phyloP scores from a whole-genome alignment of 2,113 vertebrate species.

The Tympanuchus pallidicinctus region DNA sequence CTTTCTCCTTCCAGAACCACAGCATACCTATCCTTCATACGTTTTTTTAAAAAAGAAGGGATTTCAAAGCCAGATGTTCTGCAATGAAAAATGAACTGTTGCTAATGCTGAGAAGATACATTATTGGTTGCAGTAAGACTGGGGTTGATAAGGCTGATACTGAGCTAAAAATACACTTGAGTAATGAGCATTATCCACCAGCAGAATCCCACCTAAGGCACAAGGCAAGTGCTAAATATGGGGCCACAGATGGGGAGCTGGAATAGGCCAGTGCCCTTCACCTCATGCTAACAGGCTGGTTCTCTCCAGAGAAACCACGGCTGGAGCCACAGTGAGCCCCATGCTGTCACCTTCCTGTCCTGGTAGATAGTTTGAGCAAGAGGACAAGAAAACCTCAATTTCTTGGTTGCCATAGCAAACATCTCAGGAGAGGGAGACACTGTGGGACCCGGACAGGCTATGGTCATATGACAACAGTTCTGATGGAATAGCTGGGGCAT shows the following conservation, averaged over 20 bases:
- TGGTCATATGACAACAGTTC: neutral
- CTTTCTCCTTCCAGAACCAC: neutral
- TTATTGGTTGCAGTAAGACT: neutral
- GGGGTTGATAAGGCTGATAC: neutral
- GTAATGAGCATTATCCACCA: neutral
- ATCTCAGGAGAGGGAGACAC: rapidly evolving
- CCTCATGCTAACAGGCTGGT: neutral
- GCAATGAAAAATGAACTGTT: neutral
- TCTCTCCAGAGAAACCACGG: neutral
- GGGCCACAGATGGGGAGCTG: neutral
- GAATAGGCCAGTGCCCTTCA: neutral
- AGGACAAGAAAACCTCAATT: neutral
- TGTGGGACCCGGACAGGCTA: neutral
- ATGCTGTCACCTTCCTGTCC: rapidly evolving
- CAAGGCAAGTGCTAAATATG: neutral
- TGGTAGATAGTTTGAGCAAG: neutral
- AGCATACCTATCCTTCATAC: neutral
- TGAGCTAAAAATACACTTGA: neutral
- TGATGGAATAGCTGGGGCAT: neutral
- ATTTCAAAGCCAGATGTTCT: neutral
- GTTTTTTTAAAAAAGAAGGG: neutral
- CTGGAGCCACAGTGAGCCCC: rapidly evolving
- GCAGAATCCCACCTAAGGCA: neutral
- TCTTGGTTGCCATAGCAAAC: rapidly evolving
- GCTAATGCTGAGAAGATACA: neutral